Evolutionary conservation across 2,797 vertebrate genomes (phyloP).

Genomic region (Catamblyrhynchus diadema): DNA sequence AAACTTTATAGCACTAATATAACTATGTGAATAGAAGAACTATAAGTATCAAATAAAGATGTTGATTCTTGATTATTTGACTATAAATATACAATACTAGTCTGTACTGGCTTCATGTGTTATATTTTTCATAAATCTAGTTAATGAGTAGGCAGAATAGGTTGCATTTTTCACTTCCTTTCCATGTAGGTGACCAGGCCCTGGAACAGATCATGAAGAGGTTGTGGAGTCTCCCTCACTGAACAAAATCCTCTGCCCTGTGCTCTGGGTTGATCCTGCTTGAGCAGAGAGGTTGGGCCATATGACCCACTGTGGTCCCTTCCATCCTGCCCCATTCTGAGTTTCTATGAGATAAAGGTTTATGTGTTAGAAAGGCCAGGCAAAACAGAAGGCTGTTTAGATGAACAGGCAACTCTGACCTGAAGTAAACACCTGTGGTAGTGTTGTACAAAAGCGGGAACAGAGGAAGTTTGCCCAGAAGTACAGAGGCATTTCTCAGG

Average conservation of each 20-base stretch:
- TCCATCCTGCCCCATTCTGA: neutral
- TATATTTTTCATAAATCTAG: neutral
- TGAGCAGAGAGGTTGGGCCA: neutral
- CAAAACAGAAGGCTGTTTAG: neutral
- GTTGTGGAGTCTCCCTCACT: neutral
- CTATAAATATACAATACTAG: neutral
- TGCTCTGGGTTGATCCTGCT: no score
- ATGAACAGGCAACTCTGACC: neutral
- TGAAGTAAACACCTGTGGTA: neutral
- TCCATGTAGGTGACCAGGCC: neutral
- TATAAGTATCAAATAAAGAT: neutral
- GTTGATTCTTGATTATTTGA: neutral
- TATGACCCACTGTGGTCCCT: no score
- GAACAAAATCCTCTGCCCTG: no score
- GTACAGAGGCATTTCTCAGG: neutral
- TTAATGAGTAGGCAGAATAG: neutral
- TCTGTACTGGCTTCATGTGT: neutral
- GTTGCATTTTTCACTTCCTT: neutral
- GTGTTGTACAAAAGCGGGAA: neutral
- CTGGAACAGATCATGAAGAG: neutral
- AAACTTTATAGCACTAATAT: slow-evolving; percentile 2
- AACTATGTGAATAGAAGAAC: neutral
- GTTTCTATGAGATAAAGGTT: neutral
- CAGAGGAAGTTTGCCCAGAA: neutral
- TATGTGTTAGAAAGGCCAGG: neutral